phyloP scores from a whole-genome alignment of 1,140 invertebrate species.

The Zaprionus vittiger region DNA sequence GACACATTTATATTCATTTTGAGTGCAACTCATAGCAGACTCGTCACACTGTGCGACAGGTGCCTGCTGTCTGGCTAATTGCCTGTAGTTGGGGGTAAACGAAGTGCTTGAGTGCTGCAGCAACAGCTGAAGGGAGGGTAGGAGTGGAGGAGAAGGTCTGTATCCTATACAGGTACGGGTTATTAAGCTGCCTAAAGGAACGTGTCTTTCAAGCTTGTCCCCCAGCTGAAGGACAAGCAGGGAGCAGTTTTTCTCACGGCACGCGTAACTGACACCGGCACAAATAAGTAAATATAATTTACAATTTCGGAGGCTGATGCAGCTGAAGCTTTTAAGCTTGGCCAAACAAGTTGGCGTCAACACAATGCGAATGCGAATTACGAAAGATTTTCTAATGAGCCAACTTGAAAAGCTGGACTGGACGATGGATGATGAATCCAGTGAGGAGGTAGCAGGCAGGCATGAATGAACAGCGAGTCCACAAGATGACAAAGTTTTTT shows the following conservation, averaged over 20 bases:
- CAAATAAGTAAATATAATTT: constrained; percentile 70
- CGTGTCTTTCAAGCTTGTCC: constrained; percentile 15
- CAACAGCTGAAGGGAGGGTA: not conserved
- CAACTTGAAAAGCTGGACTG: constrained; percentile 63
- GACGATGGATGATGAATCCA: not conserved
- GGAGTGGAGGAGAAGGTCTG: not conserved
- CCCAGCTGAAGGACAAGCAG: not conserved
- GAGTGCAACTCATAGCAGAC: not conserved
- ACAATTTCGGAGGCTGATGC: constrained; percentile 43
- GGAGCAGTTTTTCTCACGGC: not conserved
- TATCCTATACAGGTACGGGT: constrained; percentile 13
- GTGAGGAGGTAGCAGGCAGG: no score
- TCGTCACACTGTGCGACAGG: not conserved
- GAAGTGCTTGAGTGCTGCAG: constrained; percentile 41
- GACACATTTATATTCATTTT: constrained; percentile 6
- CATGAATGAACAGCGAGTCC: not conserved
- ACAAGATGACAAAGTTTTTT: constrained; percentile 6
- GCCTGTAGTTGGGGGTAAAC: constrained; percentile 51
- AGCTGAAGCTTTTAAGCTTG: constrained; percentile 39
- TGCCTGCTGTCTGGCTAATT: constrained; percentile 27
- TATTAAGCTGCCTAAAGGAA: constrained; percentile 24
- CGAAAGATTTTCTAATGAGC: constrained; percentile 78
- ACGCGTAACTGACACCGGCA: constrained; percentile 63
- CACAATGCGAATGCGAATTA: constrained; percentile 58
- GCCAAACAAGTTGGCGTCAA: constrained; percentile 39